Evolutionary conservation across 1,140 invertebrate species (phyloP), one percentile per base, ranked within the genome.

Genomic region (Drosophila fuyamai): DNA sequence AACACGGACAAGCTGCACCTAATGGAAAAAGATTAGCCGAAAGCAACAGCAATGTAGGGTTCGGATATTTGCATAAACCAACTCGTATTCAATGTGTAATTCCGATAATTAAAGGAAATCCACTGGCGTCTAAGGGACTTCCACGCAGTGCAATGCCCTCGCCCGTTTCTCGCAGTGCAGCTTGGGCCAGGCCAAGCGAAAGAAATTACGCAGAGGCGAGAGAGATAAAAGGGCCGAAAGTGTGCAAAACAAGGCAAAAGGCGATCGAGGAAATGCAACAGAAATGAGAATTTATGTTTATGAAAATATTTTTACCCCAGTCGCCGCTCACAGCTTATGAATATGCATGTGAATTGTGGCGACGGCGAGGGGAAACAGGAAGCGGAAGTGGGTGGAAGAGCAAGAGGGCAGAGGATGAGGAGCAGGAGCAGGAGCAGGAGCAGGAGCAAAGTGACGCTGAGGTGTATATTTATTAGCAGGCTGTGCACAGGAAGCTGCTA

Each of bases 281-380:
- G 66, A 88, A 79, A 88, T 86, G 83, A 88, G 63, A 88, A 88
- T 88, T 82, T 88, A 88, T 86, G 79, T 54, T 62, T 79, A 88
- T 82, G 67, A 76, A 76, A 81, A 74, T 86, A 76, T 72, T 88
- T 79, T 86, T 67, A 77, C 58, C 61, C 63, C 38, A 18, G 27
- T 14, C 29, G 29, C 27, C 23, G 47, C 48, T 13, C 9, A 12
- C 36, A 50, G 72, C 74, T 81, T 81, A 81, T 81, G 79, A 81
- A 81, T 81, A 81, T 81, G 78, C 78, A 81, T 66, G 57, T 47
- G 40, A 56, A 72, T 61, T 74, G 53, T 44, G 40, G 23, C 12
- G 35, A 8, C 3, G 7, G 8, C n/a, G 12, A 13, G 38, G 18
- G 51, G 43, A n/a, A 48, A 35, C 55, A 53, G 70, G 55, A 73